These are phyloP conservation scores for Latheticus oryzae DNA, from an alignment of 2,888 invertebrate genomes.

Conservation along the genomic window DNA sequence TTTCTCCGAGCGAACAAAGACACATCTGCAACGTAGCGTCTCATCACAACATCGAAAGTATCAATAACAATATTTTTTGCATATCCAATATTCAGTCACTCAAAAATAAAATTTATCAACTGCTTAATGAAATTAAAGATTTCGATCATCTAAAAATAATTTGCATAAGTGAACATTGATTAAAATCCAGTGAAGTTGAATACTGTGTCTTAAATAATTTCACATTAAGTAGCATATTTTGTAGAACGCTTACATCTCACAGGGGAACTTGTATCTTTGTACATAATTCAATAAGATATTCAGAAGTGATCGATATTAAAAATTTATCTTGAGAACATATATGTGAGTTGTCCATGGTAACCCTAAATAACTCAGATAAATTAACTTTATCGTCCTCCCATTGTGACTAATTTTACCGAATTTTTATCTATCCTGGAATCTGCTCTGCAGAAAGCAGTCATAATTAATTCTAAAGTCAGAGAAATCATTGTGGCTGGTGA, in stretches of 20 bases:
- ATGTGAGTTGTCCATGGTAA: not conserved
- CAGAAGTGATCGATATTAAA: not conserved
- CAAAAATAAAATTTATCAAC: not conserved
- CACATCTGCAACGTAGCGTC: no score
- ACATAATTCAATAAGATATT: not conserved
- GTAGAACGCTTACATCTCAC: not conserved
- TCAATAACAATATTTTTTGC: no score
- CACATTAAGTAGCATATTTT: not conserved
- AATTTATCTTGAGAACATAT: not conserved
- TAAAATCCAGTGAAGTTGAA: not conserved
- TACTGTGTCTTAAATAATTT: not conserved
- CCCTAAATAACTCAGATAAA: not conserved
- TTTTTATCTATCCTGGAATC: not conserved
- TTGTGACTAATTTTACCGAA: not conserved
- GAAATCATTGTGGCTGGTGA: not conserved
- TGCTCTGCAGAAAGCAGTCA: not conserved
- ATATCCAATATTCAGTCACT: not conserved
- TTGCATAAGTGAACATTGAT: not conserved
- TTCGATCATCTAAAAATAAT: not conserved
- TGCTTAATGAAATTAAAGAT: not conserved
- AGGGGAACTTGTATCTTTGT: slow-evolving; percentile 1
- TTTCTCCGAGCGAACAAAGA: no score
- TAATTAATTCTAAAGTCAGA: not conserved
- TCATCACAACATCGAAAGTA: no score
- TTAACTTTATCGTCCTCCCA: not conserved